Evolutionary conservation across 1,140 invertebrate species (phyloP), one percentile per base, ranked within the genome.

Genomic region (Coptotermes formosanus): DNA sequence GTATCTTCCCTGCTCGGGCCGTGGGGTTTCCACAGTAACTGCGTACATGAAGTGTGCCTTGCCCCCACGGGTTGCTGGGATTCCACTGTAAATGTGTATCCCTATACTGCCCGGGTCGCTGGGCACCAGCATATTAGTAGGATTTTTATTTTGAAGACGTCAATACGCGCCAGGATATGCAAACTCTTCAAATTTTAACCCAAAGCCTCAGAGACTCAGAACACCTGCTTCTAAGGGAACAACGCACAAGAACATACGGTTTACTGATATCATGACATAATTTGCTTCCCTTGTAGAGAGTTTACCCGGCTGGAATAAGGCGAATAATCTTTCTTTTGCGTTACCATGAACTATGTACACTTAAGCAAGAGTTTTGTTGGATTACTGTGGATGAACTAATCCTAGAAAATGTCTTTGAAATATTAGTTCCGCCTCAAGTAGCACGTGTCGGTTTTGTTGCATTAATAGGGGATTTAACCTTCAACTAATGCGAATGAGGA

Each of bases 391-490:
- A 30, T n/a, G 25, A 75, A 25, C 25, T 75, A 75, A 75, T 75
- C 64, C 64, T 75, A 30, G 64, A 30, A 75, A 75, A 75, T 75
- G 64, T 30, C 64, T 75, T 75, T 75, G 64, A 75, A 75, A 30
- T 75, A 75, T 75, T 75, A 75, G 30, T 75, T 75, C 64, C n/a
- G 64, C 64, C 64, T 75, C 64, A 75, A 75, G 64, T 75, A 16
- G 25, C n/a, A 30, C 1, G 64, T 75, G 64, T 75, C n/a, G 25
- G 25, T 30, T 75, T 75, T 30, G n/a, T 75, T 75, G 64, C n/a
- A 75, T 75, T 30, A 75, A 75, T 30, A 30, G 64, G 21, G 25
- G 21, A 75, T 75, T 75, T 25, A 75, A 30, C 64, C 25, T 75
- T n/a, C 64, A 75, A 3, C 14, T 75, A 3, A 30, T 0, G 64